Evolutionary conservation across 2,113 vertebrate genomes (phyloP), one percentile per base, ranked within the genome.

Genomic region (Blennius ocellaris): DNA sequence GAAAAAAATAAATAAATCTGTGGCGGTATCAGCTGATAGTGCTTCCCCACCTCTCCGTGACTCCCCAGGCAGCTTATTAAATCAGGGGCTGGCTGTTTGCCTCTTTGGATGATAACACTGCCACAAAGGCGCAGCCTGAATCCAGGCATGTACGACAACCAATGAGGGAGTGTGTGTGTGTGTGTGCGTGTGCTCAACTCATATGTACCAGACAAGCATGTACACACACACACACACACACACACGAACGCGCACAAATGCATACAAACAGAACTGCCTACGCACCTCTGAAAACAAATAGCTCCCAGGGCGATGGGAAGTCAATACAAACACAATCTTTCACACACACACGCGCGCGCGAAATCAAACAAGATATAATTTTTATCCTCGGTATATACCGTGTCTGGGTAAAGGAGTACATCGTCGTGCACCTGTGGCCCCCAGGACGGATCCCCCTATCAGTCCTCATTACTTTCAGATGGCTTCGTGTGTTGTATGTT

Each of bases 61-160:
- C 84, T 92, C 92, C 86, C 90, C 17, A 75, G 87, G 86, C 90
- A 84, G 80, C 84, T 90, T 92, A 92, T 93, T 93, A 91, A 90
- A 91, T 91, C 91, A 89, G 72, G 40, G 63, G 56, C 81, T 89
- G 81, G 82, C 84, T 88, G 79, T 83, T 88, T 82, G 84, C 87
- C 87, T 83, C 66, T 61, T 80, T 76, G 76, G 84, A 87, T 71
- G 87, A 87, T 89, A 88, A 90, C 83, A 41, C 76, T 11, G 82
- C 68, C 53, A 54, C 40, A 5, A 73, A 85, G 49, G 45, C 68
- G 39, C 62, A 66, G 75, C 58, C 67, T 2, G 53, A 52, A 83
- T 83, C 70, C 71, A 67, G 38, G 51, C 74, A 51, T 67, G 76
- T 38, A 81, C 30, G 1, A 59, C 71, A 58, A 41, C 8, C 47